Evolutionary conservation across 1,140 invertebrate genomes (phyloP), one percentile per base, ranked within the genome.

Genomic region (Mizuhopecten yessoensis): DNA sequence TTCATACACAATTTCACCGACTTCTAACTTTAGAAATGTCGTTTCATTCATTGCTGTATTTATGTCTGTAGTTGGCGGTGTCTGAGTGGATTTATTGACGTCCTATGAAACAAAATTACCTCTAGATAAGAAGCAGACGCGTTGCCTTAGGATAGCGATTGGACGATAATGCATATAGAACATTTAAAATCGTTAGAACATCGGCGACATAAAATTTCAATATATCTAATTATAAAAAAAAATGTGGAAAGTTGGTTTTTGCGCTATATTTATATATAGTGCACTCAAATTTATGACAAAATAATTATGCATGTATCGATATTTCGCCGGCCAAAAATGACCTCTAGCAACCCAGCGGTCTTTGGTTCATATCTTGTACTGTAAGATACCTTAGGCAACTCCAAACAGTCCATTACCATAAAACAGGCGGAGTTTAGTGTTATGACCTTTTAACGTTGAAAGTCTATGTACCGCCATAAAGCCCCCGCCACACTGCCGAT

Each of bases 381-480:
- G n/a, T 75, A 5, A 75, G 57, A 75, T 75, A 75, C 57, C 57
- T 75, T 75, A 75, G 57, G 57, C 57, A 75, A 75, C 57, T 75
- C 57, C 57, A 29, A 45, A n/a, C 57, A 75, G 57, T 75, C 57
- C 57, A 75, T 75, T 75, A 75, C 57, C 57, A 75, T 75, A 75
- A 75, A 75, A n/a, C 11, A 75, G 57, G 29, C 57, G 57, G 1
- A n/a, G n/a, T 75, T 75, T 75, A 75, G 57, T 75, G 23, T 75
- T 75, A 75, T 75, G 57, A 75, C 57, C 57, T 75, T 75, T 75
- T 75, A 75, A 75, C 57, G 57, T n/a, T 29, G 57, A 29, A 29
- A 75, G 57, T 75, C 57, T 75, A 75, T 75, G 5, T 75, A 75
- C 57, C n/a, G n/a, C n/a, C 57, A 75, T 75, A 75, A 5, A n/a